Evolutionary conservation across 2,888 invertebrate species (phyloP), one percentile per base, ranked within the genome.

Genomic region (Corbicula japonica): DNA sequence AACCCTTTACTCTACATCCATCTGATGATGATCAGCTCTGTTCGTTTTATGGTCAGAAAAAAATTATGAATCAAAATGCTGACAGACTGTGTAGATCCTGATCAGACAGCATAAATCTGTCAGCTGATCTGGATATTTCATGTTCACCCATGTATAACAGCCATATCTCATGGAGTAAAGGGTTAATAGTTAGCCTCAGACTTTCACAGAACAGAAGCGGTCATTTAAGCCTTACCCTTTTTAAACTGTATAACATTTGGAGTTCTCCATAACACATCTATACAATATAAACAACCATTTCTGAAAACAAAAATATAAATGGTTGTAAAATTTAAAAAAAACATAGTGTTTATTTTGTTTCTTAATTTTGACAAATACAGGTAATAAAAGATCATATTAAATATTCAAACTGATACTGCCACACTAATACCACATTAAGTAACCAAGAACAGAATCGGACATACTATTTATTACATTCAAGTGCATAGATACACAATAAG

Each of bases 191-290:
- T 23, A 56, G 30, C n/a, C n/a, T n/a, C n/a, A n/a, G n/a, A n/a
- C n/a, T n/a, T n/a, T n/a, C n/a, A n/a, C n/a, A n/a, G n/a, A n/a
- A n/a, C n/a, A n/a, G 28, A 60, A 21, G 18, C 58, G n/a, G 41
- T 44, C n/a, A n/a, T n/a, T n/a, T 21, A 21, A 35, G 15, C n/a
- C 35, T 26, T 62, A 83, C 74, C 75, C 77, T 74, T 80, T 68
- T 80, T 84, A 38, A 86, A 86, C 69, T 91, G 91, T 46, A 91
- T 63, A 61, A 91, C 87, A 76, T 90, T 90, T 3, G 69, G 58
- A 18, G 90, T 91, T 80, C 91, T 87, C 87, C 87, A 91, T n/a
- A 91, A 73, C 21, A 91, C 88, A 81, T 89, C 88, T 23, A 89
- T 44, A 83, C 91, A 91, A 21, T 80, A 74, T 32, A 74, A 86